phyloP scores from a whole-genome alignment of 2,113 vertebrate genomes.

The Phalacrocorax pelagicus region DNA sequence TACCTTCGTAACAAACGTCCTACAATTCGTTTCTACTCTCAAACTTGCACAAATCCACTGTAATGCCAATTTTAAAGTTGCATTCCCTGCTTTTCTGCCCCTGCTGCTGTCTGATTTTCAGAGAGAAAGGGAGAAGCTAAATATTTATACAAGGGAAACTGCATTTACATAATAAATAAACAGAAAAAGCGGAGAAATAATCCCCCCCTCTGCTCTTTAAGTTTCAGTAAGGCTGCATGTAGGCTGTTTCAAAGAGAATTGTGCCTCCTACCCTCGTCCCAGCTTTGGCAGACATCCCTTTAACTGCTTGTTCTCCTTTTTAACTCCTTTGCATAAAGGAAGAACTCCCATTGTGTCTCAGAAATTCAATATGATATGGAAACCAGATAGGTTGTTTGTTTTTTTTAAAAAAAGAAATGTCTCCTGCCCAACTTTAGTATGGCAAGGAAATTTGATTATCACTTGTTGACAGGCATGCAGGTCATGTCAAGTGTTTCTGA shows the following conservation, averaged over 20 bases:
- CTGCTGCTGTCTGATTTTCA: conserved; percentile 22
- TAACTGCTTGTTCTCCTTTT: neutral
- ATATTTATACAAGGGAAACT: conserved; percentile 32
- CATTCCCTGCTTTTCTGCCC: conserved; percentile 2
- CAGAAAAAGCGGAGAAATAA: conserved; percentile 11
- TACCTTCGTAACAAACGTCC: neutral
- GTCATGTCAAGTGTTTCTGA: conserved; percentile 57
- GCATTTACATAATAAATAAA: conserved; percentile 52
- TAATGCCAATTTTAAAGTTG: neutral
- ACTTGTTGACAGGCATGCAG: conserved; percentile 65
- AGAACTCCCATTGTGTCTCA: neutral
- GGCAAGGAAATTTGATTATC: conserved; percentile 63
- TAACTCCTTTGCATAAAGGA: neutral
- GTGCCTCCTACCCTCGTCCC: neutral
- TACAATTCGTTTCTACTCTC: neutral
- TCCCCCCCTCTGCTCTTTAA: neutral
- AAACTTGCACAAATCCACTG: neutral
- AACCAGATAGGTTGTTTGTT: neutral
- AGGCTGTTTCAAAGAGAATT: conserved; percentile 1
- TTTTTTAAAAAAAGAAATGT: neutral
- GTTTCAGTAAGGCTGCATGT: neutral
- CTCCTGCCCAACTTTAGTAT: conserved; percentile 40
- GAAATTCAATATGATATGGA: neutral
- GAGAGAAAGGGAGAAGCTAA: conserved; percentile 14
- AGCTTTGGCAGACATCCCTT: neutral